phyloP scores from a whole-genome alignment of 2,113 vertebrate genomes.

The Ia io region DNA sequence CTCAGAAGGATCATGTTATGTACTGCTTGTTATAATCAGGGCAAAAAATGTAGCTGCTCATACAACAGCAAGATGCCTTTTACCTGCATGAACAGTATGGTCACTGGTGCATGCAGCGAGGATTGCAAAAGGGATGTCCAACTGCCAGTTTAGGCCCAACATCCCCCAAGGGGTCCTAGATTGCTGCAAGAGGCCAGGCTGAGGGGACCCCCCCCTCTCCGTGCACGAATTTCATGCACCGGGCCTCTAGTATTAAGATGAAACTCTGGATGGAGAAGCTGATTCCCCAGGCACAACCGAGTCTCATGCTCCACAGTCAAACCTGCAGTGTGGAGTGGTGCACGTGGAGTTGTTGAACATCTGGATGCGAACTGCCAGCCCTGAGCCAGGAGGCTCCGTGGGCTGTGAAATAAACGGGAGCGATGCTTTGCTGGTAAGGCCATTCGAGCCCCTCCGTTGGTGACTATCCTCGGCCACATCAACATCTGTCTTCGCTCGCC shows the following conservation, averaged over 20 bases:
- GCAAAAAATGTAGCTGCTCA: too few species aligned
- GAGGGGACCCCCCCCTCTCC: too few species aligned
- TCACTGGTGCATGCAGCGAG: too few species aligned
- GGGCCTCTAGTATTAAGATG: background rate
- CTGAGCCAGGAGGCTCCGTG: conserved; percentile 77
- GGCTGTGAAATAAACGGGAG: conserved; percentile 82
- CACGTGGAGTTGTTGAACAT: conserved; percentile 74
- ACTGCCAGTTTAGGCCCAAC: too few species aligned
- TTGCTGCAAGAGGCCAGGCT: too few species aligned
- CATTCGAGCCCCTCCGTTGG: conserved; percentile 74
- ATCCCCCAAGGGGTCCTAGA: too few species aligned
- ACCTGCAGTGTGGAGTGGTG: conserved; percentile 65
- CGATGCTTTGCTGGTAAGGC: conserved; percentile 75
- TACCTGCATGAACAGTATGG: too few species aligned
- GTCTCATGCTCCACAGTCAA: conserved; percentile 65
- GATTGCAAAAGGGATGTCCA: too few species aligned
- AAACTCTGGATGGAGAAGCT: conserved; percentile 65
- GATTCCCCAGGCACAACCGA: conserved; percentile 56
- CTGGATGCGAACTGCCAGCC: conserved; percentile 80
- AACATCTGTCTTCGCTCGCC: conserved; percentile 79
- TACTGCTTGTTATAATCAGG: too few species aligned
- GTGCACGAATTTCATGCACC: too few species aligned
- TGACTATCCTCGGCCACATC: conserved; percentile 80
- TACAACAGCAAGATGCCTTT: too few species aligned
- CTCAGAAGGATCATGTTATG: too few species aligned